phyloP scores from a whole-genome alignment of 2,113 vertebrate species.

The Istiophorus platypterus region DNA sequence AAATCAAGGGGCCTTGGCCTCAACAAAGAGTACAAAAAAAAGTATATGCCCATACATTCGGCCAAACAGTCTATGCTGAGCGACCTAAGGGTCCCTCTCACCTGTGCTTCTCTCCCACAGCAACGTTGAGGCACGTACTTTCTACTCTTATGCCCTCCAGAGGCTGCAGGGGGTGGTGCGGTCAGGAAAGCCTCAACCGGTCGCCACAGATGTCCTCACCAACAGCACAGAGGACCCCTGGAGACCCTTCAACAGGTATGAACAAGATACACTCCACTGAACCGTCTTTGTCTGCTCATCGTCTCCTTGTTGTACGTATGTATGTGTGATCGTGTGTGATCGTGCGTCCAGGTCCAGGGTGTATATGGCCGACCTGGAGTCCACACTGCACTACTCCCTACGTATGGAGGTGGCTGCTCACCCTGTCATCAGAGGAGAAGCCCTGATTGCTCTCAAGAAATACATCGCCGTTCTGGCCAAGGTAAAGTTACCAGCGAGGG shows the following conservation, averaged over 20 bases:
- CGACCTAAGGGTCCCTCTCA: background rate
- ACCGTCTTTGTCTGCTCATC: background rate
- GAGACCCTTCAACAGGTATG: slow-evolving; percentile 86
- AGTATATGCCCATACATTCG: background rate
- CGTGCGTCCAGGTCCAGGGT: slow-evolving; percentile 84
- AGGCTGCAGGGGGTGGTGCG: slow-evolving; percentile 83
- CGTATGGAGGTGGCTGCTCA: slow-evolving; percentile 87
- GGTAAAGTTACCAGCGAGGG: slow-evolving; percentile 82
- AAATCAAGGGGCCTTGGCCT: background rate
- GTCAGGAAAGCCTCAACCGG: slow-evolving; percentile 68
- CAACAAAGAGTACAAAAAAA: background rate
- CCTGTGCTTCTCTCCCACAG: slow-evolving; percentile 74
- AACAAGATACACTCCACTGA: background rate
- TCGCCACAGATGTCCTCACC: accelerated
- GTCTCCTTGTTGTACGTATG: background rate
- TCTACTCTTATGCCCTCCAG: slow-evolving; percentile 89
- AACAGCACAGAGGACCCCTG: slow-evolving; percentile 51
- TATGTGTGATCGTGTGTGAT: background rate
- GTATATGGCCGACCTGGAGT: slow-evolving; percentile 95
- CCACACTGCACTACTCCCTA: slow-evolving; percentile 90
- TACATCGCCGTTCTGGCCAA: slow-evolving; percentile 88
- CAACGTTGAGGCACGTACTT: slow-evolving; percentile 84
- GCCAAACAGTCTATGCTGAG: background rate
- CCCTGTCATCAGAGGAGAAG: slow-evolving; percentile 78
- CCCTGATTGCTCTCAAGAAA: slow-evolving; percentile 84